Percentiles rank a stretch among this genome's conserved stretches.
These are phyloP conservation scores for Mystacornis crossleyi DNA, from an alignment of 2,113 vertebrate genomes.

Conservation along the genomic window DNA sequence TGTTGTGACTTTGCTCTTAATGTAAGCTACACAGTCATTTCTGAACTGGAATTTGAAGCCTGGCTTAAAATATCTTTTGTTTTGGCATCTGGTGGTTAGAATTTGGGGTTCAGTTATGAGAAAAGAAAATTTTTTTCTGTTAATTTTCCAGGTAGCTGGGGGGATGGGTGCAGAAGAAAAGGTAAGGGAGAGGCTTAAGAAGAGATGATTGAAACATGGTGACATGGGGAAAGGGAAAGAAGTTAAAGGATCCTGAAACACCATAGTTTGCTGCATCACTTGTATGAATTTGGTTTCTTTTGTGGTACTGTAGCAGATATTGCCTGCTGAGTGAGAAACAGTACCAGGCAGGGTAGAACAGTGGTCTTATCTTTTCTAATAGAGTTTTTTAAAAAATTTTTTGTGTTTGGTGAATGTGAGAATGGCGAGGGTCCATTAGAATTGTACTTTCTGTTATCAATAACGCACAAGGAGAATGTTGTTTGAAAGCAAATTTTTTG, in stretches of 20 bases:
- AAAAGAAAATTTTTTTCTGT: not conserved
- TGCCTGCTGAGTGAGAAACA: not conserved
- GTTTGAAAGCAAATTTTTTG: not conserved
- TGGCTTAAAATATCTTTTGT: not conserved
- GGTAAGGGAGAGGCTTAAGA: not conserved
- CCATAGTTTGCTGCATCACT: not conserved
- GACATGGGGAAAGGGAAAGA: not conserved
- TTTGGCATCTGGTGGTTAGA: not conserved
- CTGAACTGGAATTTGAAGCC: not conserved
- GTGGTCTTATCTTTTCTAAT: not conserved
- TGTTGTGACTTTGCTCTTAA: not conserved
- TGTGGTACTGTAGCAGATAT: not conserved
- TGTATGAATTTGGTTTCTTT: not conserved
- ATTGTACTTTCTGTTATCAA: not conserved
- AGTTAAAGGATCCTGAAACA: not conserved
- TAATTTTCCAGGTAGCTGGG: not conserved
- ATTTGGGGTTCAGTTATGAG: not conserved
- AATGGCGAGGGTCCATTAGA: not conserved
- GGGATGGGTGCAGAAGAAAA: not conserved
- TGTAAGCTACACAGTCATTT: not conserved
- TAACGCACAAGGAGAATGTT: not conserved
- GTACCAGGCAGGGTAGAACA: not conserved
- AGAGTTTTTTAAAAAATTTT: not conserved
- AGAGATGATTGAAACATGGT: not conserved
- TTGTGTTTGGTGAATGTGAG: not conserved